Evolutionary conservation across 2,113 vertebrate species (phyloP), one percentile per base, ranked within the genome.

Genomic region (Rana temporaria): DNA sequence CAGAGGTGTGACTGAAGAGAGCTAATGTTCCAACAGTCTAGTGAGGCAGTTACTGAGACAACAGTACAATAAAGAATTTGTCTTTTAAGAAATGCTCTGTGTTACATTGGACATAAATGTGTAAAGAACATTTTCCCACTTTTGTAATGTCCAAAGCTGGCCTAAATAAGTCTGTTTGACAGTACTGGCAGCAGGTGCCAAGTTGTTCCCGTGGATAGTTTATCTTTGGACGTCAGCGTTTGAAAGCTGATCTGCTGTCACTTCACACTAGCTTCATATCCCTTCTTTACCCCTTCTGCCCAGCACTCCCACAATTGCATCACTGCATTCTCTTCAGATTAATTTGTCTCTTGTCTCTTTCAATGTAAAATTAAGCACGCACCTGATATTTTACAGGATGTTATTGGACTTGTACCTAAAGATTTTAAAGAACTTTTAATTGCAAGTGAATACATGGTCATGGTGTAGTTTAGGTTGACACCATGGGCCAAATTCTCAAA

Each of bases 301-400:
- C 87, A 91, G 88, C 86, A 90, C 85, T 85, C 85, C 85, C 85
- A 85, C 68, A 81, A 84, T 94, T 93, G 91, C 93, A 93, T 94
- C 93, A 94, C 85, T 68, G 7, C 84, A 80, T 80, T 30, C 2
- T 30, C 79, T 9, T 7, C 56, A 74, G 71, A 74, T 74, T 32
- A 3, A 74, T 74, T 74, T 60, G n/a, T n/a, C n/a, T 55, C 38
- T 74, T 84, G 89, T 85, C 89, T 87, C 86, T 84, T 74, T 52
- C 32, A 86, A 87, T 88, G 57, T 60, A 68, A 83, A 67, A 63
- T 60, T 18, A 42, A 11, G 20, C 34, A 62, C 42, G 72, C 72
- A 57, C 19, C 32, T 75, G 34, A 22, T 60, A 42, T 62, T 57
- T 75, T 75, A 60, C 30, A 57, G 19, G 56, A 30, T 22, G 20